A percentile compares a stretch with the other conserved stretches of the same genome.
Evolutionary conservation across 2,888 invertebrate species (phyloP).

Genomic region (Ormyrus nitidulus): DNA sequence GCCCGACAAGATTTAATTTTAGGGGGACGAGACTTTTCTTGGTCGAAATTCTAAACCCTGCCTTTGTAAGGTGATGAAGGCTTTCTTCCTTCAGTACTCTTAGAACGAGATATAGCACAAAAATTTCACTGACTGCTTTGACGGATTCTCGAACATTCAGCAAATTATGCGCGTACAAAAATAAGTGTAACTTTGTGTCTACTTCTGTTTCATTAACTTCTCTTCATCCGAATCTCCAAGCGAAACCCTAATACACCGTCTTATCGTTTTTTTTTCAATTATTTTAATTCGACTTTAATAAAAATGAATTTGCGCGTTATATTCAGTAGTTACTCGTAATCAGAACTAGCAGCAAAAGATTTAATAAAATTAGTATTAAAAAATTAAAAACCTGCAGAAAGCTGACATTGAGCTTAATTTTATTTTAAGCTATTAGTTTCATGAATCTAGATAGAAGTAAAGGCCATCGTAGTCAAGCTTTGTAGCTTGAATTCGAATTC

Average conservation of each 20-base stretch:
- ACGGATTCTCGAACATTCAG: conserved; percentile 20
- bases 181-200: conserved; percentile 33
- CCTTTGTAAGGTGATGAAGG: conserved; percentile 26
- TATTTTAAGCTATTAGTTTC: too few relatives aligned
- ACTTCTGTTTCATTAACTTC: conserved; percentile 4
- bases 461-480: conserved; percentile 31
- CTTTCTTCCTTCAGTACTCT: conserved; percentile 12
- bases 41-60: not conserved
- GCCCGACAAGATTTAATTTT: not conserved
- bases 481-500: conserved; percentile 4
- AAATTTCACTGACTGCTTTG: conserved; percentile 10
- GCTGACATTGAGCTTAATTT: too few relatives aligned
- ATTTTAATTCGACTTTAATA: not conserved
- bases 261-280: conserved; percentile 14
- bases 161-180: conserved; percentile 49
- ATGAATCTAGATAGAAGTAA: conserved; percentile 23
- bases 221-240: conserved; percentile 13
- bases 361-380: conserved; percentile 8
- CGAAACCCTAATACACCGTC: conserved; percentile 1
- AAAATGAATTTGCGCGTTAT: conserved; percentile 28
- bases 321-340: conserved; percentile 14
- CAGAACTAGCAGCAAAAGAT: not conserved
- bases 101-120: conserved; percentile 8
- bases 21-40: not conserved
- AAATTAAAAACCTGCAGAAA: conserved; percentile 10